phyloP scores from a whole-genome alignment of 2,797 vertebrate genomes.

The Rousettus madagascariensis region DNA sequence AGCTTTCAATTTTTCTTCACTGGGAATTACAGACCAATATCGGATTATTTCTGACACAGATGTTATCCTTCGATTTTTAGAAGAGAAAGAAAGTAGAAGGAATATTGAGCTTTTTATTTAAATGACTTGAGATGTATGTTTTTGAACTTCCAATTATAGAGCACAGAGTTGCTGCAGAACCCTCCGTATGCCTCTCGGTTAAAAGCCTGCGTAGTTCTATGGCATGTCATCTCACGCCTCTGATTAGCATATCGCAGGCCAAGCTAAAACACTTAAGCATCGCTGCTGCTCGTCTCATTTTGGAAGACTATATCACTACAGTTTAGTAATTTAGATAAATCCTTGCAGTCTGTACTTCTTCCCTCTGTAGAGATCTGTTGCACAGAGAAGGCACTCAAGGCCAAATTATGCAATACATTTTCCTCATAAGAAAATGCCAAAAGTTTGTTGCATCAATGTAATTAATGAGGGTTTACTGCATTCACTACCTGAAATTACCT shows the following conservation, averaged over 20 bases:
- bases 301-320: constrained; percentile 67
- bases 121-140: constrained; percentile 56
- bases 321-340: constrained; percentile 76
- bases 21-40: background rate
- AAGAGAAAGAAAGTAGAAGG: constrained; percentile 35
- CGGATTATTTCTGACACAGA: constrained; percentile 11
- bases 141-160: constrained; percentile 75
- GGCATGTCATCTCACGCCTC: constrained; percentile 63
- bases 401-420: constrained; percentile 34
- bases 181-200: constrained; percentile 73
- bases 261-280: constrained; percentile 62
- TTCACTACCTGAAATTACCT: constrained; percentile 27
- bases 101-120: constrained; percentile 42
- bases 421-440: constrained; percentile 37
- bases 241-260: constrained; percentile 77
- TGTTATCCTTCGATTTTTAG: constrained; percentile 49
- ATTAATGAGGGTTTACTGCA: constrained; percentile 9
- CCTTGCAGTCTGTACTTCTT: constrained; percentile 61
- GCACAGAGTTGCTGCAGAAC: constrained; percentile 62
- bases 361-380: background rate
- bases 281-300: constrained; percentile 52
- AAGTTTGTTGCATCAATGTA: background rate
- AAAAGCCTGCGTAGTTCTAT: constrained; percentile 65
- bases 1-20: background rate
- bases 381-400: background rate